Evolutionary conservation across 2,888 invertebrate genomes (phyloP).

Genomic region (Lepidochitona cinerea): DNA sequence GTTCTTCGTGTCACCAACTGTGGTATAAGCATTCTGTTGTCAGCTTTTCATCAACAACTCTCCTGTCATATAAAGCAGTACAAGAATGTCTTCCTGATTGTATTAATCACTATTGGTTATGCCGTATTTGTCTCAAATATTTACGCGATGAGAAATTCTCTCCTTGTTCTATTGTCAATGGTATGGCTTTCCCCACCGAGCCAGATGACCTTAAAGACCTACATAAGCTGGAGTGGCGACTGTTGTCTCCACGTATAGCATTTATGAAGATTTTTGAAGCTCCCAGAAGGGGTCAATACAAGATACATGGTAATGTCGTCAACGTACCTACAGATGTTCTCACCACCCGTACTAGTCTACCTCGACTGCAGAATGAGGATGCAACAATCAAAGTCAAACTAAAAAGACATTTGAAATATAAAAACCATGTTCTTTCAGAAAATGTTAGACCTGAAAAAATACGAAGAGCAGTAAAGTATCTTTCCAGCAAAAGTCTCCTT

Average conservation of each 20-base stretch:
- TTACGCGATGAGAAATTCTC: conserved; percentile 6
- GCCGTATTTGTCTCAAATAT: neutral
- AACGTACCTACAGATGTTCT: neutral
- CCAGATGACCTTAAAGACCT: conserved; percentile 25
- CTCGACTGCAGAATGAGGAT: conserved; percentile 18
- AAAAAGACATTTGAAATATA: conserved; percentile 27
- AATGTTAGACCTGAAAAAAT: conserved; percentile 31
- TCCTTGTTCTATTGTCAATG: conserved; percentile 22
- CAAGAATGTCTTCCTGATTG: neutral
- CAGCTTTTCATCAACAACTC: neutral
- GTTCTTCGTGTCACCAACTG: neutral
- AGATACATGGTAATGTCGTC: neutral
- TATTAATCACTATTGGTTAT: neutral
- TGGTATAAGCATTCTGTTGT: neutral
- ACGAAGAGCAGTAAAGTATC: conserved; percentile 13
- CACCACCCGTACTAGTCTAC: conserved; percentile 9
- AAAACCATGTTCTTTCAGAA: conserved; percentile 26
- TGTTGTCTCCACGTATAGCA: conserved; percentile 59
- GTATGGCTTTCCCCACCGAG: conserved; percentile 21
- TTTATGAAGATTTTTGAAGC: conserved; percentile 65
- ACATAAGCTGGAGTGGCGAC: conserved; percentile 58
- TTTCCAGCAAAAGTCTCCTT: conserved; percentile 11
- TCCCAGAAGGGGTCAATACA: neutral
- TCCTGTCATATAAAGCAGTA: neutral
- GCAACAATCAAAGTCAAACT: conserved; percentile 27